These are phyloP conservation scores for Myocastor coypus DNA, from an alignment of 2,113 vertebrate genomes.

Conservation along the genomic window DNA sequence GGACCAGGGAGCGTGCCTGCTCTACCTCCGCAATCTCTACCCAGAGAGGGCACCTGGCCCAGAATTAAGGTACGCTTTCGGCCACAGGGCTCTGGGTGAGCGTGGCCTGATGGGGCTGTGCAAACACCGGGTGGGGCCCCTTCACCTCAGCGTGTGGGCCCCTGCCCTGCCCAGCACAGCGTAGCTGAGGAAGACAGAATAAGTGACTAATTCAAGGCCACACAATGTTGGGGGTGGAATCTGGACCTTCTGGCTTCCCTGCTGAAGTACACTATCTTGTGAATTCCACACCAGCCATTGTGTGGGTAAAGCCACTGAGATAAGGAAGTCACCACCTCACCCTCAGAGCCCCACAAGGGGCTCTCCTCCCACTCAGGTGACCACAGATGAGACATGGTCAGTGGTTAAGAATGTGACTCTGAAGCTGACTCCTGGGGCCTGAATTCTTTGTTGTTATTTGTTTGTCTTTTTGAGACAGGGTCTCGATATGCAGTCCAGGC, in stretches of 20 bases:
- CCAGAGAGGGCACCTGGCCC: background rate
- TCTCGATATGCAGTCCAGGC: too few relatives aligned
- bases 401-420: background rate
- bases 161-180: background rate
- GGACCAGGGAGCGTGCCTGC: background rate
- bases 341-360: conserved; percentile 24
- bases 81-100: background rate
- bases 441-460: too few relatives aligned
- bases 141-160: background rate
- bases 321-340: conserved; percentile 37
- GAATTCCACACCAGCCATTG: conserved; percentile 53
- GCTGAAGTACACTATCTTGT: conserved; percentile 66
- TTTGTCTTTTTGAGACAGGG: too few relatives aligned
- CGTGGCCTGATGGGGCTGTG: background rate
- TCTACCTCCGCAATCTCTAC: background rate
- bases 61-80: background rate
- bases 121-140: background rate
- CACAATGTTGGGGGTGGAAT: conserved; percentile 51
- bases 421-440: background rate
- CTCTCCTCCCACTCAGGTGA: conserved; percentile 25
- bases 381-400: background rate
- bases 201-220: conserved; percentile 48
- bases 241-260: conserved; percentile 38
- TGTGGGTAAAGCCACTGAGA: conserved; percentile 65
- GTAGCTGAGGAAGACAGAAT: conserved; percentile 1